Conservation (phyloP, 2,888 invertebrate species). For the Anorthoa munda region DNA sequence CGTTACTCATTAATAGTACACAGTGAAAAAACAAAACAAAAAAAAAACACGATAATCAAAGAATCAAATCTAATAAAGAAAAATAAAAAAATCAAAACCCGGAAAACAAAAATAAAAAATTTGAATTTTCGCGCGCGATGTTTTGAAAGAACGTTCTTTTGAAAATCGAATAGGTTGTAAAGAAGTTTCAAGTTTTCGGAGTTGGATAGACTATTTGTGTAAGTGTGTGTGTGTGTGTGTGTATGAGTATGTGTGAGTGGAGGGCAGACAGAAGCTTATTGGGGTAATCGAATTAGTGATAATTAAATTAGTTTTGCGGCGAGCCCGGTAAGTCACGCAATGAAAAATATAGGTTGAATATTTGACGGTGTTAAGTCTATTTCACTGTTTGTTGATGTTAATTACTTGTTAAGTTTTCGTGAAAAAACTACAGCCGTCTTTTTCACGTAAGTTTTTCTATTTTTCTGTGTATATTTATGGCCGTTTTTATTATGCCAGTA, state of each 20-base stretch:
- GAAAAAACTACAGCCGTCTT: not conserved
- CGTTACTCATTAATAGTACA: conserved; percentile 73
- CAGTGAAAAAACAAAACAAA: conserved; percentile 57
- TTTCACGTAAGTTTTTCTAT: conserved; percentile 36
- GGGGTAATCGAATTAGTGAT: conserved; percentile 87
- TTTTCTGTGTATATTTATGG: not conserved
- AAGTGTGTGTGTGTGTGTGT: conserved; percentile 35
- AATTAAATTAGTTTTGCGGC: conserved; percentile 86
- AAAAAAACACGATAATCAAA: conserved; percentile 12
- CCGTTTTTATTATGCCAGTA: not conserved
- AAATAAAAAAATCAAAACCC: conserved; percentile 9
- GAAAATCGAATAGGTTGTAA: conserved; percentile 37
- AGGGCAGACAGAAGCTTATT: conserved; percentile 77
- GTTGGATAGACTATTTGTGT: conserved; percentile 43
- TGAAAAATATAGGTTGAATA: conserved; percentile 73
- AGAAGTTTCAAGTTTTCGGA: conserved; percentile 55
- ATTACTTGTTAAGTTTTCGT: conserved; percentile 49
- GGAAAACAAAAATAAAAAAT: not conserved
- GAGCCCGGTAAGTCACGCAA: conserved; percentile 72
- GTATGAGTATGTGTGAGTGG: conserved; percentile 70
- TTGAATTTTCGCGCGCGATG: conserved; percentile 29
- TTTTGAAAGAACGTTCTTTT: conserved; percentile 48
- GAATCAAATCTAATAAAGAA: conserved; percentile 1
- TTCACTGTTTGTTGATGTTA: conserved; percentile 48
- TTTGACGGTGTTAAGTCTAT: conserved; percentile 63